Base-by-base conservation (phyloP, 2,113 vertebrate genomes). In the Lucifuga dentata region DNA sequence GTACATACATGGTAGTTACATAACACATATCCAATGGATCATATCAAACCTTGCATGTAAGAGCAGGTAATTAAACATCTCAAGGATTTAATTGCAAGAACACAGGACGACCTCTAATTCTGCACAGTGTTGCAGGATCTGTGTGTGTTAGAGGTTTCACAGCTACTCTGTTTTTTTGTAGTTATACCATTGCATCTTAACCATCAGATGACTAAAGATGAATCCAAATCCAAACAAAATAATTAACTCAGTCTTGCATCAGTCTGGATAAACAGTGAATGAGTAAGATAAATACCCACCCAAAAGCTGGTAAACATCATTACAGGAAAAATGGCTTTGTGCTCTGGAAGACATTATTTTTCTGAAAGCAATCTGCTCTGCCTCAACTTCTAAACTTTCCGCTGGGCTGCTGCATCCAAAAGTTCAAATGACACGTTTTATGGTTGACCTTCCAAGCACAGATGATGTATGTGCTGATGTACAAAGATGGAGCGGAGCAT, bases 1-100 rank as follows among this genome's bases (percentile, higher is more conserved):
- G 17, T 68, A n/a, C n/a, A 46, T 75, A 11, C 55, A 57, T 76
- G 66, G 46, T 62, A 33, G 56, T 69, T 52, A 60, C 50, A 33
- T 35, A 48, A 50, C 32, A 11, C 35, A 12, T 41, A 8, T 3
- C 16, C 10, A 15, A 46, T 19, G 9, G 19, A 76, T 41, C 12
- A 51, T 16, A 63, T 12, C 39, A 29, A n/a, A 39, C 40, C 17
- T 26, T 45, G 15, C 11, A 20, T 32, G 19, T 13, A 49, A 35
- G 8, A 35, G 33, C 33, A 35, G 24, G 35, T 68, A 41, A 70
- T 78, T 74, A 48, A 61, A 49, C 1, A n/a, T n/a, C n/a, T n/a
- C n/a, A n/a, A n/a, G n/a, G n/a, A n/a, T n/a, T n/a, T n/a, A n/a
- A n/a, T n/a, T n/a, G n/a, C n/a, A n/a, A n/a, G n/a, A n/a, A n/a